Percentiles rank a stretch among this genome's conserved stretches.
Conservation (phyloP, 2,797 vertebrate genomes). For the Geotrypetes seraphini region DNA sequence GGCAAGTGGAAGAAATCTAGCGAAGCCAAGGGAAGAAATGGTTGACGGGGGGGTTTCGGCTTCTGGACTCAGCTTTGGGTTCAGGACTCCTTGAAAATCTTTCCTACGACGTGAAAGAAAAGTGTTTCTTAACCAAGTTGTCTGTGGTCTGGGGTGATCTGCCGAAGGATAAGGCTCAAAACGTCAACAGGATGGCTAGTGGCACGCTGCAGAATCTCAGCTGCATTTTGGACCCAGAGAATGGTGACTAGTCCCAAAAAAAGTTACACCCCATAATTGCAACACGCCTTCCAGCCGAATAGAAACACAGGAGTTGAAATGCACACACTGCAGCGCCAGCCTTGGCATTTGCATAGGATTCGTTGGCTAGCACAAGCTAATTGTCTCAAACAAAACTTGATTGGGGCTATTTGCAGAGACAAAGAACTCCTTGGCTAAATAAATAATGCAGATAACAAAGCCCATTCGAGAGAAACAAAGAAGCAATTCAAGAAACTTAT, state of each 20-base stretch:
- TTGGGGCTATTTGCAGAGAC: conserved; percentile 89
- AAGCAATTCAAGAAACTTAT: conserved; percentile 69
- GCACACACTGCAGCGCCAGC: conserved; percentile 60
- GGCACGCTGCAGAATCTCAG: conserved; percentile 51
- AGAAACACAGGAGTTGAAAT: conserved; percentile 77
- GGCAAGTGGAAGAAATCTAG: conserved; percentile 45
- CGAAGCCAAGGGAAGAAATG: conserved; percentile 1
- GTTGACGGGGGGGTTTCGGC: background rate
- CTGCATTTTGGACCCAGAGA: conserved; percentile 50
- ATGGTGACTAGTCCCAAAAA: conserved; percentile 51
- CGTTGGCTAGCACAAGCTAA: conserved; percentile 78
- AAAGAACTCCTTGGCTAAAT: conserved; percentile 86
- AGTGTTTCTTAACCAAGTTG: conserved; percentile 29
- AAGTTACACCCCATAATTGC: conserved; percentile 53
- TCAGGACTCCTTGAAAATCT: conserved; percentile 2
- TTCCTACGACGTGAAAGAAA: conserved; percentile 14
- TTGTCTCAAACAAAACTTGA: conserved; percentile 83
- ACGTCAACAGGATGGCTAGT: conserved; percentile 44
- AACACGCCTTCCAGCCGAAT: conserved; percentile 60
- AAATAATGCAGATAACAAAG: conserved; percentile 92
- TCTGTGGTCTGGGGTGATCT: conserved; percentile 21
- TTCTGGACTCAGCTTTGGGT: conserved; percentile 4
- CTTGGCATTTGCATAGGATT: conserved; percentile 77
- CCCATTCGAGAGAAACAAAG: conserved; percentile 74
- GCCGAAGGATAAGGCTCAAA: conserved; percentile 29